A percentile compares a stretch with the other conserved stretches of the same genome.
Evolutionary conservation across 2,888 invertebrate genomes (phyloP).

Genomic region (Drosophila macrospina): DNA sequence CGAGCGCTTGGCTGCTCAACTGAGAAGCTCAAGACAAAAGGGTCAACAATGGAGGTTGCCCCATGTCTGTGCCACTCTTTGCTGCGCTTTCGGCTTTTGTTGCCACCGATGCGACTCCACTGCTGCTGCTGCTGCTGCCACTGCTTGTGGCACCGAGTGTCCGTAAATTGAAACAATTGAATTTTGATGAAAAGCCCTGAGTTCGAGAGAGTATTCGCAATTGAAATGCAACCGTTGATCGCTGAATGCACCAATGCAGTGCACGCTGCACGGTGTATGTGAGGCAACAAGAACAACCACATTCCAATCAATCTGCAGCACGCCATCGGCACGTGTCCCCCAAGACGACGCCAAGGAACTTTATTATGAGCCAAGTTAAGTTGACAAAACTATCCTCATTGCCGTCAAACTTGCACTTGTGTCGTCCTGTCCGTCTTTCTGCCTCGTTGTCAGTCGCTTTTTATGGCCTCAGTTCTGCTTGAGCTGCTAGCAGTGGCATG

Average conservation of each 20-base stretch:
- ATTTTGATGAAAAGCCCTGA: slow-evolving; percentile 73
- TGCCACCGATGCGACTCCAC: neutral
- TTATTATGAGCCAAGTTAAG: slow-evolving; percentile 70
- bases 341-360: slow-evolving; percentile 38
- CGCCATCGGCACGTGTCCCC: slow-evolving; percentile 49
- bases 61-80: slow-evolving; percentile 30
- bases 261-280: slow-evolving; percentile 7
- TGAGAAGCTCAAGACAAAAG: slow-evolving; percentile 72
- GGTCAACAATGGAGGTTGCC: slow-evolving; percentile 69
- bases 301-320: slow-evolving; percentile 62
- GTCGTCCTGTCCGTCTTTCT: neutral
- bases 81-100: slow-evolving; percentile 13
- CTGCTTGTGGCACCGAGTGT: slow-evolving; percentile 63
- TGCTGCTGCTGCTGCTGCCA: slow-evolving; percentile 9
- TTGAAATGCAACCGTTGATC: slow-evolving; percentile 33
- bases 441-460: slow-evolving; percentile 26
- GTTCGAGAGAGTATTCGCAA: slow-evolving; percentile 46
- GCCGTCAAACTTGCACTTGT: slow-evolving; percentile 41
- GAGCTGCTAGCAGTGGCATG: slow-evolving; percentile 1
- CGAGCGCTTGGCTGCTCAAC: slow-evolving; percentile 59
- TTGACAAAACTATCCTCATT: slow-evolving; percentile 64
- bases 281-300: slow-evolving; percentile 23
- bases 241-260: neutral
- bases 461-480: slow-evolving; percentile 40
- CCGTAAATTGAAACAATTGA: slow-evolving; percentile 74